Conservation (phyloP, 2,797 vertebrate genomes). For the Alca torda region DNA sequence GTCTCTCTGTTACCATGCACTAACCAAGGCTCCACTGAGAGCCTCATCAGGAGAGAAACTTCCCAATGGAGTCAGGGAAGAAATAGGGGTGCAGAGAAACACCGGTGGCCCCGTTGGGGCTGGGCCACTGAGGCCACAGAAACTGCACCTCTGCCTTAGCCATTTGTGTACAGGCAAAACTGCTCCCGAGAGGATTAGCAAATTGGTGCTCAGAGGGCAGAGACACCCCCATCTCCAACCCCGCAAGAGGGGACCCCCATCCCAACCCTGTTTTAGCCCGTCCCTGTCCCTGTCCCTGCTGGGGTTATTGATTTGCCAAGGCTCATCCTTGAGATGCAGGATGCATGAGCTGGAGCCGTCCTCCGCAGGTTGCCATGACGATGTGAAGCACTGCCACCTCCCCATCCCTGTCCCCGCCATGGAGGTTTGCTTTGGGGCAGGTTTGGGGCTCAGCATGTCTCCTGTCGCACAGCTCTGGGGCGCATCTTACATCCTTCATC, state of each 20-base stretch:
- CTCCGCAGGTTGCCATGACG: neutral
- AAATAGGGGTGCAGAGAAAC: neutral
- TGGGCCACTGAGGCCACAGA: accelerated
- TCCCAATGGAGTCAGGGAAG: neutral
- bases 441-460: accelerated
- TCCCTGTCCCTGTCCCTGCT: accelerated
- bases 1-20: neutral
- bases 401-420: accelerated
- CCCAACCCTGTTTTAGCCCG: neutral
- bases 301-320: neutral
- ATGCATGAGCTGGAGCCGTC: accelerated
- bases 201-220: neutral
- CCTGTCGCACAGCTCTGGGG: neutral
- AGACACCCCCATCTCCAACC: accelerated
- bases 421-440: neutral
- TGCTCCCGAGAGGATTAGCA: neutral
- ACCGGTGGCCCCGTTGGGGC: accelerated
- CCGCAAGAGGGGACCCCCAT: neutral
- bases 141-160: neutral
- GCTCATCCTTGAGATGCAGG: neutral
- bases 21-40: neutral
- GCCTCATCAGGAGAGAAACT: neutral
- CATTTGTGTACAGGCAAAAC: accelerated
- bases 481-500: neutral
- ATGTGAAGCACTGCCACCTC: neutral